Percentiles rank a stretch among this genome's conserved stretches.
These are phyloP conservation scores for Haemorhous mexicanus DNA, from an alignment of 2,113 vertebrate species.

Conservation along the genomic window DNA sequence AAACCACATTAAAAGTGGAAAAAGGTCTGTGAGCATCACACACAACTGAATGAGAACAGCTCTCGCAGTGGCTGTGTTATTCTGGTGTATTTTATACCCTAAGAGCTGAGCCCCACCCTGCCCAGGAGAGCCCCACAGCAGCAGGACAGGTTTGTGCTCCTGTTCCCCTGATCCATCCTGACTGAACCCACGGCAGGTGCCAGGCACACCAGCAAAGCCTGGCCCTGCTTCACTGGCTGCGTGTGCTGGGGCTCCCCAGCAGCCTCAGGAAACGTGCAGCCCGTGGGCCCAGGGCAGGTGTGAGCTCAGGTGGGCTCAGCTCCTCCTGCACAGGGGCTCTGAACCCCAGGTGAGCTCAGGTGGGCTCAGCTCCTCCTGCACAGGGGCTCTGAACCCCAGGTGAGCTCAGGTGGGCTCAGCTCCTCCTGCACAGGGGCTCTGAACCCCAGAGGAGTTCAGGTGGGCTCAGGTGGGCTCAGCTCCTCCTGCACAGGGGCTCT, in stretches of 20 bases:
- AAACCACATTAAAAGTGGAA: fast-evolving
- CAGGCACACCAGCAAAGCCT: not conserved
- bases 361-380: too few relatives aligned
- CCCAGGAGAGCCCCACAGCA: not conserved
- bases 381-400: too few relatives aligned
- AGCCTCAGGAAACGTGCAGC: not conserved
- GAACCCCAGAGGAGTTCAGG: not conserved
- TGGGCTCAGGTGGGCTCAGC: too few relatives aligned
- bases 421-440: too few relatives aligned
- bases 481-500: too few relatives aligned
- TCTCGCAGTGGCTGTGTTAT: not conserved
- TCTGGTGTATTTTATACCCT: too few relatives aligned
- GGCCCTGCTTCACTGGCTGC: not conserved
- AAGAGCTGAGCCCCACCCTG: not conserved
- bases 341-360: too few relatives aligned
- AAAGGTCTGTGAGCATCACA: fast-evolving
- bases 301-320: too few relatives aligned
- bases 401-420: too few relatives aligned
- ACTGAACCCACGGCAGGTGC: not conserved
- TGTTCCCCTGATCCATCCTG: not conserved
- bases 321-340: too few relatives aligned
- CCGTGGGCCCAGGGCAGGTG: not conserved
- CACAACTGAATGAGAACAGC: fast-evolving
- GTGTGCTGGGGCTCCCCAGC: not conserved
- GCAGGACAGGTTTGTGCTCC: not conserved